Base-by-base conservation (phyloP, 1,140 invertebrate species). In the Caligus rogercresseyi region DNA sequence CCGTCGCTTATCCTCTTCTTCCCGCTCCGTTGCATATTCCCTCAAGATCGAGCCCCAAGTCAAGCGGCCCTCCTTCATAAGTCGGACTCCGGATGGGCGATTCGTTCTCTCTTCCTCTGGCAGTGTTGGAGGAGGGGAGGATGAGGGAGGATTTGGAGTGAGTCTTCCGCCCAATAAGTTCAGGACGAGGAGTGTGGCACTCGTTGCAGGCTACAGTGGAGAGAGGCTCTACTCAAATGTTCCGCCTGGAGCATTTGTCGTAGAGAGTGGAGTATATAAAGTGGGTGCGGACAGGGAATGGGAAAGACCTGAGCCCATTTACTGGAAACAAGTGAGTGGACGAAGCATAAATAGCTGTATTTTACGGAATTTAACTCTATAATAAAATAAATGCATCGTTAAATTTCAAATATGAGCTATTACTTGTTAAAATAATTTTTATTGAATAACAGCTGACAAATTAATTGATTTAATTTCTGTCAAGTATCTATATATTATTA, bases 201-300 rank as follows among this genome's bases (percentile, higher is more conserved):
- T 63, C 19, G 25, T 63, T 18, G 61, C 61, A n/a, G 61, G 61
- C 15, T 63, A 63, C 52, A 57, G 4, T 26, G 25, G 52, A 13
- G 61, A 63, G 25, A 54, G 61, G 25, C 19, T 63, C 3, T 63
- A 63, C 23, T 23, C 18, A 19, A 63, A 63, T 56, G 52, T 63
- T 23, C 61, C 61, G 19, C 61, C 61, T 16, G 61, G 61, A 24
- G 61, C 61, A 16, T 63, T 63, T 55, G 61, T 63, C 20, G 61
- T 63, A 15, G 61, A 63, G 25, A 63, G 61, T 63, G 61, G 61
- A 56, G 54, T 63, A 20, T 63, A 63, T 25, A 63, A 63, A 26
- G 61, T 63, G 2, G 61, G 61, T n/a, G 61, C 61, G 1, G 61
- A 63, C 43, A 3, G 61, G 53, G 61, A 63, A 16, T 63, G 52